phyloP scores from a whole-genome alignment of 2,113 vertebrate genomes.

The Apus apus region DNA sequence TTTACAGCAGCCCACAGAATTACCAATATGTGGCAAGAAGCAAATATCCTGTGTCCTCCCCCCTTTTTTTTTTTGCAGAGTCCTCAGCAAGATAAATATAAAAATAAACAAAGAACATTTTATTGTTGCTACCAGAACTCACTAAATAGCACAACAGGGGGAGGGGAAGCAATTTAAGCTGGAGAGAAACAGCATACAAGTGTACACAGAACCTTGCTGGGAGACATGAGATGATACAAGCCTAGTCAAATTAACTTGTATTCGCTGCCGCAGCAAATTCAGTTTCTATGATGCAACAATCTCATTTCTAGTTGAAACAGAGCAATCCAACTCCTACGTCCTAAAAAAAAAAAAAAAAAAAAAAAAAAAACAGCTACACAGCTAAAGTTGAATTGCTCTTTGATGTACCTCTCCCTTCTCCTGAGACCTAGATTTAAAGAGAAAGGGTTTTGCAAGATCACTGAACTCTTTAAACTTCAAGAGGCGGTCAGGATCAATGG shows the following conservation, averaged over 20 bases:
- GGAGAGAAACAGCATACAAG: neutral
- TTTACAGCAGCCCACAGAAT: neutral
- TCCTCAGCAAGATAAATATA: neutral
- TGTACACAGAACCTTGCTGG: slow-evolving; percentile 22
- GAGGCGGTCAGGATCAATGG: slow-evolving; percentile 44
- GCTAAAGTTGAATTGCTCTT: slow-evolving; percentile 61
- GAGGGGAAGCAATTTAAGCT: neutral
- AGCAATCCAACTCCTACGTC: slow-evolving; percentile 68
- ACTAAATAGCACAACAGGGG: neutral
- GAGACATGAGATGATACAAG: slow-evolving; percentile 62
- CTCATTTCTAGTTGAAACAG: slow-evolving; percentile 71
- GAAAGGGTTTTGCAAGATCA: slow-evolving; percentile 67
- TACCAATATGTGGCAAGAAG: neutral
- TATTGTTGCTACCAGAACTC: neutral
- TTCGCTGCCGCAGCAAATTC: slow-evolving; percentile 63
- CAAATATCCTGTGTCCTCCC: neutral
- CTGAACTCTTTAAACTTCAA: slow-evolving; percentile 55
- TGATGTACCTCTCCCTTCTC: slow-evolving; percentile 73
- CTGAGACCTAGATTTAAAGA: slow-evolving; percentile 59
- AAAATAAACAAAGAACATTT: neutral
- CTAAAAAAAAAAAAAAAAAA: neutral
- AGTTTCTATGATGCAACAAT: slow-evolving; percentile 66
- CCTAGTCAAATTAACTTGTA: slow-evolving; percentile 57
- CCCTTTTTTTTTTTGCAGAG: neutral
- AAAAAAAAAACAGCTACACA: slow-evolving; percentile 3